A percentile compares a stretch with the other conserved stretches of the same genome.
Conservation (phyloP, 2,888 invertebrate species). For the Bhutanitis thaidina region DNA sequence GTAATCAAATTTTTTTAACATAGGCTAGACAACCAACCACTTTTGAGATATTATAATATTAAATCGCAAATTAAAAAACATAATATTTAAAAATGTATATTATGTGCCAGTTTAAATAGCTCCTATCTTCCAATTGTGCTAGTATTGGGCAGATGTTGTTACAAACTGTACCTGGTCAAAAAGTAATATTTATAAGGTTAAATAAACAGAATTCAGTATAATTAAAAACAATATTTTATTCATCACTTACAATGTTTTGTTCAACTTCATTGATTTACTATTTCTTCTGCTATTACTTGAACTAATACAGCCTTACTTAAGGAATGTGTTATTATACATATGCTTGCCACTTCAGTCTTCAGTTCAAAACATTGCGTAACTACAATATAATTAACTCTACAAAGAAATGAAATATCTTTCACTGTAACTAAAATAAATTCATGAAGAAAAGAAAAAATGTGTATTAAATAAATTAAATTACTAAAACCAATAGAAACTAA, state of each 20-base stretch:
- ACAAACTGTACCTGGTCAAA: no score
- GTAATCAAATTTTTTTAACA: no score
- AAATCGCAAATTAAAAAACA: no score
- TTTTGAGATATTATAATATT: no score
- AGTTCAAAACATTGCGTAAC: constrained; percentile 44
- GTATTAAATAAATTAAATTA: constrained; percentile 8
- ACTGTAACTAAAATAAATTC: not conserved
- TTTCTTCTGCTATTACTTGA: constrained; percentile 41
- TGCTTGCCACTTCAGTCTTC: constrained; percentile 49
- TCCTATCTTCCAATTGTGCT: no score
- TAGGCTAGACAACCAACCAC: no score
- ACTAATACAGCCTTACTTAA: constrained; percentile 67
- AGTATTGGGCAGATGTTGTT: no score
- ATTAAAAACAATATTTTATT: constrained; percentile 49
- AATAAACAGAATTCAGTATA: constrained; percentile 26
- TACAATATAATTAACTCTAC: constrained; percentile 28
- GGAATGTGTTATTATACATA: constrained; percentile 56
- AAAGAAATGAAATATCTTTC: constrained; percentile 26
- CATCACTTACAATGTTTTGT: constrained; percentile 69
- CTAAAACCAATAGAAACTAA: constrained; percentile 1
- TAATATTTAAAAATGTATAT: no score
- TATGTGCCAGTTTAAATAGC: no score
- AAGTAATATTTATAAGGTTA: not conserved
- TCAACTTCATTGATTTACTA: constrained; percentile 48
- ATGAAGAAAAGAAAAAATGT: constrained; percentile 6